Percentiles rank a stretch among this genome's conserved stretches.
Evolutionary conservation across 2,888 invertebrate genomes (phyloP).

Genomic region (Entomobrya multifasciata): DNA sequence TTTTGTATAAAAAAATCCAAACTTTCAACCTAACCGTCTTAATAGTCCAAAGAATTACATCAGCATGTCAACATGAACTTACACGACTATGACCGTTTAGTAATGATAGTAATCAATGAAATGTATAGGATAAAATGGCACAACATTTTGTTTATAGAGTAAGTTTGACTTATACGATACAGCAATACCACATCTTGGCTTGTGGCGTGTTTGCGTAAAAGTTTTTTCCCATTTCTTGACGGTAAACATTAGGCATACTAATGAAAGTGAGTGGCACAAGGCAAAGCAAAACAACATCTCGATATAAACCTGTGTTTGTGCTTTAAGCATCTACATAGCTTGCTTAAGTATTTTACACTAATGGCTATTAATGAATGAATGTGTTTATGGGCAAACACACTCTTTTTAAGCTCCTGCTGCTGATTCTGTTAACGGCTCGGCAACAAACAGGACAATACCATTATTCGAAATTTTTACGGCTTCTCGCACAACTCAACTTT

Average conservation of each 20-base stretch:
- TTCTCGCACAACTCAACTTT: slow-evolving; percentile 34
- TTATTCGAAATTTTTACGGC: slow-evolving; percentile 43
- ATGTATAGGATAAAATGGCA: neutral
- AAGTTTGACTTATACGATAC: neutral
- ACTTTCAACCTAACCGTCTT: too few species aligned
- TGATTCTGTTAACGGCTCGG: neutral
- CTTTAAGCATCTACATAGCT: neutral
- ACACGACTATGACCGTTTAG: too few species aligned
- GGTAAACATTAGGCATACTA: neutral
- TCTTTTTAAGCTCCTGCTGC: too few species aligned
- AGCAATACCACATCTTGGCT: neutral
- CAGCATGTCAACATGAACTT: too few species aligned
- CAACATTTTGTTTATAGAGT: neutral
- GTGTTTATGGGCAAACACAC: too few species aligned
- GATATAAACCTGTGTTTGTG: neutral
- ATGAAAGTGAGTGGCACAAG: neutral
- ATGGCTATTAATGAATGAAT: too few species aligned
- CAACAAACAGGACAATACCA: neutral
- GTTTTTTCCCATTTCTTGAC: slow-evolving; percentile 19
- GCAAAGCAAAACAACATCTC: too few species aligned
- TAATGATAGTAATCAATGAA: neutral
- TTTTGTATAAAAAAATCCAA: too few species aligned
- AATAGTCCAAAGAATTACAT: too few species aligned
- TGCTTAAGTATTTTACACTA: too few species aligned
- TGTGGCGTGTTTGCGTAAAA: neutral